These are phyloP conservation scores for Ginglymostoma cirratum DNA, from an alignment of 2,113 vertebrate species.

Conservation along the genomic window DNA sequence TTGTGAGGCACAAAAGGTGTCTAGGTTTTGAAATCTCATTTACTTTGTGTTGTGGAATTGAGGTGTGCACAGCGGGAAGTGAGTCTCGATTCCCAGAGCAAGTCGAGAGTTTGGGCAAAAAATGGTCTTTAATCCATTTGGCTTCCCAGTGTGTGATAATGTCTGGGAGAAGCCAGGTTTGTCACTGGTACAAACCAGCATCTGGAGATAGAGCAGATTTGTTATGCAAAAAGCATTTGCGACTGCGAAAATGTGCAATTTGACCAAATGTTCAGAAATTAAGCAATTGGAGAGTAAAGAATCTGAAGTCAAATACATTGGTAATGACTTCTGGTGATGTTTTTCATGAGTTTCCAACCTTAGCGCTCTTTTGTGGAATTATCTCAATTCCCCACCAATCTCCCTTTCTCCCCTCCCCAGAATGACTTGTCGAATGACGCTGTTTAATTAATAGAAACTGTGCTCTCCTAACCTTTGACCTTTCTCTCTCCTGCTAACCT, in stretches of 20 bases:
- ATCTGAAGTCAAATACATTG: not conserved
- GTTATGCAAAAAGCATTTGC: not conserved
- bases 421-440: not conserved
- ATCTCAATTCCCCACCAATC: conserved; percentile 13
- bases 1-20: not conserved
- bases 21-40: too few species aligned
- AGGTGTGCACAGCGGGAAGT: not conserved
- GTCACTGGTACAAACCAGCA: not conserved
- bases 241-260: not conserved
- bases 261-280: not conserved
- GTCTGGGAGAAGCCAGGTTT: too few species aligned
- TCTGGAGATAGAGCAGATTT: not conserved
- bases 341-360: not conserved
- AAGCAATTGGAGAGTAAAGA: not conserved
- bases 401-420: not conserved
- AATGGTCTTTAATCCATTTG: not conserved
- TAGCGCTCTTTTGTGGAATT: conserved; percentile 74
- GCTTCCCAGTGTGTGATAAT: not conserved
- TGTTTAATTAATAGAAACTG: conserved; percentile 38
- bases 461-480: conserved; percentile 48
- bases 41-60: not conserved
- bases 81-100: not conserved
- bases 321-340: not conserved
- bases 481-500: conserved; percentile 44
- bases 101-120: not conserved